Conservation (phyloP, 2,113 vertebrate genomes). For the Clarias magur region DNA sequence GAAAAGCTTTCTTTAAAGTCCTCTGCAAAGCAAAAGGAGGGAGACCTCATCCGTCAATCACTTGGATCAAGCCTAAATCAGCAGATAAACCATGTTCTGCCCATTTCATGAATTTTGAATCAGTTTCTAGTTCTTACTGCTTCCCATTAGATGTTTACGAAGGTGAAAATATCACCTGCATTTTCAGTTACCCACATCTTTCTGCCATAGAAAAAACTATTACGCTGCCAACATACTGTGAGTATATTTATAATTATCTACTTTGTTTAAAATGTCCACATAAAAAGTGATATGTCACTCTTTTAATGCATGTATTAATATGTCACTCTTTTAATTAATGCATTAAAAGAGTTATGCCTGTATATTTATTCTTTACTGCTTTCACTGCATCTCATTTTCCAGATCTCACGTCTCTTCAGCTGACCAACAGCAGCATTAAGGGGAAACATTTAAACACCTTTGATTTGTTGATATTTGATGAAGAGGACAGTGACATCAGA, state of each 20-base stretch:
- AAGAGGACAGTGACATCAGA: slow-evolving; percentile 52
- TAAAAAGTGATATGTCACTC: background rate
- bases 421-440: slow-evolving; percentile 26
- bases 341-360: background rate
- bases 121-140: slow-evolving; percentile 47
- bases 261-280: background rate
- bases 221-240: slow-evolving; percentile 65
- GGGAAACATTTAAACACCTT: background rate
- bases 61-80: slow-evolving; percentile 57
- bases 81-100: slow-evolving; percentile 34
- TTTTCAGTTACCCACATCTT: slow-evolving; percentile 65
- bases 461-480: slow-evolving; percentile 56
- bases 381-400: slow-evolving; percentile 12
- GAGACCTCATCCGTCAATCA: slow-evolving; percentile 65
- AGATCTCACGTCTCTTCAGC: slow-evolving; percentile 62
- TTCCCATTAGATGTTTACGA: slow-evolving; percentile 55
- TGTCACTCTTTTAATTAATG: background rate
- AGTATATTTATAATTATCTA: slow-evolving; percentile 50
- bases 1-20: slow-evolving; percentile 64
- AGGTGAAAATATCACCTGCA: slow-evolving; percentile 63
- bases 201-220: slow-evolving; percentile 40
- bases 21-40: slow-evolving; percentile 68
- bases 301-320: background rate
- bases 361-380: background rate
- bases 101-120: slow-evolving; percentile 13